Evolutionary conservation across 2,113 vertebrate genomes (phyloP), one percentile per base, ranked within the genome.

Genomic region (Nettapus auritus): DNA sequence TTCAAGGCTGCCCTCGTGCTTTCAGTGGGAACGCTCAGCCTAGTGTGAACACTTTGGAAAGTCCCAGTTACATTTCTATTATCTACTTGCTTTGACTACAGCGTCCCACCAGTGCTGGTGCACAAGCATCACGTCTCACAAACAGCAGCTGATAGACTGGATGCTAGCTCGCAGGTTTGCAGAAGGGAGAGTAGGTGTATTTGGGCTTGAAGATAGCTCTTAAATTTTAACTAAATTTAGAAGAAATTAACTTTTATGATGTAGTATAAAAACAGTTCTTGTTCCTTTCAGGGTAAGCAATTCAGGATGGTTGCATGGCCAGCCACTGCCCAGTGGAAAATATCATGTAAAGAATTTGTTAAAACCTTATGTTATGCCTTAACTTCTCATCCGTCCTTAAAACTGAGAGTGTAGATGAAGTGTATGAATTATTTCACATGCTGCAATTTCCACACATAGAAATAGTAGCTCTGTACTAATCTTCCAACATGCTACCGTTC

Each of bases 301-400:
- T 33, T 22, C 11, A 25, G 63, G 34, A 20, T 46, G 34, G 25
- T 2, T 34, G 3, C 7, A 31, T 3, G 18, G 44, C 33, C 76
- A 85, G n/a, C n/a, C 16, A 9, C 20, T 34, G 28, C 40, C 48
- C 66, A 8, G 17, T 4, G 29, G 1, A 8, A 2, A 9, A 64
- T 29, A 42, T 6, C 33, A 11, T 0, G 5, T 6, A 50, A 73
- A 81, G 12, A 16, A 34, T 28, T 64, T 4, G 3, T 22, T 60
- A 64, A 29, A 46, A 20, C 14, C 9, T 18, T 7, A 33, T 38
- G 31, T 33, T 31, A 26, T 2, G 3, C 10, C 20, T 40, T 22
- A 57, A 77, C 74, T 67, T 0, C 0, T 0, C 11, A 28, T 8
- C 31, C n/a, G 13, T 3, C 26, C 48, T 19, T 29, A n/a, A 25